Evolutionary conservation across 2,113 vertebrate species (phyloP).

Genomic region (Megaleporinus macrocephalus): DNA sequence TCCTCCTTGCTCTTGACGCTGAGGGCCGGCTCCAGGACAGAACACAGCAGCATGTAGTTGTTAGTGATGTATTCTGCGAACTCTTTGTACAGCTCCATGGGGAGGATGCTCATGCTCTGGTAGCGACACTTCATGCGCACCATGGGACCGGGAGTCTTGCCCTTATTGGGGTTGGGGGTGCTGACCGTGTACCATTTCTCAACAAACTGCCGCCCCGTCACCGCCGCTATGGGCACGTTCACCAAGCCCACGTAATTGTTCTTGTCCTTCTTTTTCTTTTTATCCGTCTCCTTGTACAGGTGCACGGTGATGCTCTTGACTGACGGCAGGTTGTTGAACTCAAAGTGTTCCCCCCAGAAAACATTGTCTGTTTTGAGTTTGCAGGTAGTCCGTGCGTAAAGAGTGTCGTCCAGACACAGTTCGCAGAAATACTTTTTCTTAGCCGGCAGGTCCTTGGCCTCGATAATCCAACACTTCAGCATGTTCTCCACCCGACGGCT

Average conservation of each 20-base stretch:
- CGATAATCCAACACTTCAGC: constrained; percentile 94
- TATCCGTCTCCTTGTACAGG: constrained; percentile 96
- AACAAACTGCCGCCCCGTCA: constrained; percentile 91
- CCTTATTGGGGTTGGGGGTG: constrained; percentile 89
- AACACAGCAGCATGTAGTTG: constrained; percentile 94
- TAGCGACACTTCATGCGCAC: constrained; percentile 94
- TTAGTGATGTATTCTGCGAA: constrained; percentile 97
- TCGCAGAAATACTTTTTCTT: constrained; percentile 98
- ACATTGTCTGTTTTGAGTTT: constrained; percentile 97
- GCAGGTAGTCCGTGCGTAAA: constrained; percentile 96
- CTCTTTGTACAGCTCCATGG: constrained; percentile 99
- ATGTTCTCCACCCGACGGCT: constrained; percentile 92
- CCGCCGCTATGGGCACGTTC: constrained; percentile 85
- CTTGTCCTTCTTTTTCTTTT: constrained; percentile 98
- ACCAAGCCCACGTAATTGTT: constrained; percentile 94
- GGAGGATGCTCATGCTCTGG: constrained; percentile 93
- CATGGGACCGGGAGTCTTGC: constrained; percentile 85
- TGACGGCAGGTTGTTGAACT: constrained; percentile 92
- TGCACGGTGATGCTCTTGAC: constrained; percentile 88
- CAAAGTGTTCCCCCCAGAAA: constrained; percentile 98
- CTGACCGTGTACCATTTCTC: constrained; percentile 96
- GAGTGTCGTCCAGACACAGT: constrained; percentile 92
- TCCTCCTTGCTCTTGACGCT: constrained; percentile 96
- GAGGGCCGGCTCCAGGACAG: constrained; percentile 88
- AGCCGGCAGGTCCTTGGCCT: constrained; percentile 94